Base-by-base conservation (phyloP, 1,140 invertebrate species). In the Polypedilum pembai region DNA sequence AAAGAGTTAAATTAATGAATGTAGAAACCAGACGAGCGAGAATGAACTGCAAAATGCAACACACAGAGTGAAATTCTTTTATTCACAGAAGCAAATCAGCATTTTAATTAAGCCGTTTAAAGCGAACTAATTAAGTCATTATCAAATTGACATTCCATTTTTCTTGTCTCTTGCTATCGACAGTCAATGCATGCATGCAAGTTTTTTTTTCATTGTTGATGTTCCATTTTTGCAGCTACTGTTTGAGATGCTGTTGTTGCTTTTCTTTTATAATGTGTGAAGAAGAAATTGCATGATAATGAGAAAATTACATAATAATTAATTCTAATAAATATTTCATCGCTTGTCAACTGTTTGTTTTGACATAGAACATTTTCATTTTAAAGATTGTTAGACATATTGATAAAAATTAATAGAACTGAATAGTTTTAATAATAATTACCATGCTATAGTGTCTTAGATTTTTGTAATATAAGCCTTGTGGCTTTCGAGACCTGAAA, bases 71-170 rank as follows among this genome's bases (percentile, higher is more conserved):
- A 56, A 69, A 33, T 33, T 33, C 24, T 33, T 18, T 18, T 21
- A 69, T 2, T 21, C 17, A 56, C 45, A 69, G 65, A 18, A 69
- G 65, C 65, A 69, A 20, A 69, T 69, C 65, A 56, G 45, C 45
- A 56, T 56, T 56, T 69, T 69, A 69, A 69, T 69, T 69, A 69
- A 69, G 20, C 65, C 65, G 20, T 69, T 69, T 69, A 69, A 69
- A 21, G 65, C 65, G 65, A 69, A 69, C 65, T 69, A 69, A 69
- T 69, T 69, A 69, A 69, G 17, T 69, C 65, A 69, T 69, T 69
- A 69, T 20, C 65, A 69, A 21, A 69, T 69, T 69, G 65, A 69
- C 65, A 69, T 69, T 69, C 20, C 17, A 69, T 69, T 69, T 21
- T 69, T 69, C 65, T 20, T 69, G n/a, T 69, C n/a, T 56, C 45